Percentiles rank a stretch among this genome's conserved stretches.
Conservation (phyloP, 2,888 invertebrate genomes). For the Agrochola lota region DNA sequence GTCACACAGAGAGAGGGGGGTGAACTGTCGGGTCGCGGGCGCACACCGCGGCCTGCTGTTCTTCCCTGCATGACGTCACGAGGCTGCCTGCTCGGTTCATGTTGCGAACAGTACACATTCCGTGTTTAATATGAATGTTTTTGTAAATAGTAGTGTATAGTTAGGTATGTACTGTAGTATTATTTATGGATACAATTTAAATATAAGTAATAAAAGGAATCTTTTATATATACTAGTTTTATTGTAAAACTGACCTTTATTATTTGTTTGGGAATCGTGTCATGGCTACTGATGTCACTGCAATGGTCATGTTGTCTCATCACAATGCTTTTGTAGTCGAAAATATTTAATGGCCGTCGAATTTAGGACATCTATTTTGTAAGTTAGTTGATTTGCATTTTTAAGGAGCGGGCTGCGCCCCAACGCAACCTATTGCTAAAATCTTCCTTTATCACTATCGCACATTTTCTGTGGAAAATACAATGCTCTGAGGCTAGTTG, state of each 20-base stretch:
- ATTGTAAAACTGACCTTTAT: conserved; percentile 33
- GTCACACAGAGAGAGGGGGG: too few relatives aligned
- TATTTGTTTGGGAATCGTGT: conserved; percentile 24
- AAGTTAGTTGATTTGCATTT: conserved; percentile 2
- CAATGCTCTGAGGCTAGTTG: background rate
- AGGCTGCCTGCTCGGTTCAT: too few relatives aligned
- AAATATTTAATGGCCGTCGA: conserved; percentile 20
- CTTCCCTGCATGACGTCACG: too few relatives aligned
- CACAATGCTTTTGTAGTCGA: conserved; percentile 32
- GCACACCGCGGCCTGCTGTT: too few relatives aligned
- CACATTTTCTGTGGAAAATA: background rate
- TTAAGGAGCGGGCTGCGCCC: background rate
- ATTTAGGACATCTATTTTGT: conserved; percentile 26
- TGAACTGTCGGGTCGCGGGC: too few relatives aligned
- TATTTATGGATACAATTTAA: conserved; percentile 23
- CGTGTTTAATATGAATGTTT: conserved; percentile 7
- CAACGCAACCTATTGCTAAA: background rate
- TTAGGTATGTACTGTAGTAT: conserved; percentile 27
- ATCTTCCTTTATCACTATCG: background rate
- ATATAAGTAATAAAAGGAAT: conserved; percentile 25
- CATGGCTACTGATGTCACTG: conserved; percentile 22
- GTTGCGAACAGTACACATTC: background rate
- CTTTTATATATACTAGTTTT: conserved; percentile 33
- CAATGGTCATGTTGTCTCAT: conserved; percentile 16
- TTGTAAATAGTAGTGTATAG: conserved; percentile 27